Evolutionary conservation across 2,888 invertebrate genomes (phyloP), one percentile per base, ranked within the genome.

Genomic region (Branchellion lobata): DNA sequence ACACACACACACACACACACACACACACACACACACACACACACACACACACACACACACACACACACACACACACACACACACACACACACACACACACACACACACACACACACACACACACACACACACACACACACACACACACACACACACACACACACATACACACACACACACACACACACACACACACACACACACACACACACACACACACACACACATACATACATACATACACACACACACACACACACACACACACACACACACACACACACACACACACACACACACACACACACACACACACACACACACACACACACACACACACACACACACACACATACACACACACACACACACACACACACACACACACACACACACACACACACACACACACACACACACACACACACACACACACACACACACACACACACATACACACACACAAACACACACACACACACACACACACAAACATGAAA

Each of bases 241-340:
- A 34, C 14, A 29, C 21, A n/a, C 34, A 72, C 72, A 72, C 33
- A 72, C 72, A 72, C 72, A 31, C 33, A 34, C 72, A 34, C 72
- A 72, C 72, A 72, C 34, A 34, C 36, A 34, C 34, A 31, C 24
- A 72, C 31, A 34, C 72, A 34, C 24, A 24, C 33, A 8, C 31
- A 24, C 36, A 31, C 11, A 34, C 14, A 29, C 24, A n/a, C 34
- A 72, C 72, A 72, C 33, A 72, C 72, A 72, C 72, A 31, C 33
- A 34, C 72, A 34, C 72, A 72, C 72, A 72, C 34, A 34, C 36
- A 34, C 27, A 75, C 75, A 75, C 27, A 51, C 75, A 75, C 47
- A 36, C 53, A 75, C 36, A 53, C n/a, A 27, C 14, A 51, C 27
- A 8, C 27, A 75, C 29, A 75, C 53, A 75, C 14, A 40, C 40